Evolutionary conservation across 2,113 vertebrate species (phyloP).

Genomic region (Centrocercus urophasianus): DNA sequence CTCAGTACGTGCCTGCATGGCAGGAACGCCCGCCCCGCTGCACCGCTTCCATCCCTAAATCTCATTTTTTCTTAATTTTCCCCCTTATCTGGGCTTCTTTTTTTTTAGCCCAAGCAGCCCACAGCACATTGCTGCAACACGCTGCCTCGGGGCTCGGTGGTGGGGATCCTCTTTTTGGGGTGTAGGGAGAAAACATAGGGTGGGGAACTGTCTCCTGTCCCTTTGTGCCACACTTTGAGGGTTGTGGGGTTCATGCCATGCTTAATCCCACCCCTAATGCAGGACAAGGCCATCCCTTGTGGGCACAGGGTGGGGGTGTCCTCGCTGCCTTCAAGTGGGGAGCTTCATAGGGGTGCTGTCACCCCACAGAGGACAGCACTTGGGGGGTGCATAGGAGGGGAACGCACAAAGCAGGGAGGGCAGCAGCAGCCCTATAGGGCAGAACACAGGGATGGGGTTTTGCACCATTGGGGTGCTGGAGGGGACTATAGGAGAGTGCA

Average conservation of each 20-base stretch:
- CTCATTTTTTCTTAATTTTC: too few species aligned
- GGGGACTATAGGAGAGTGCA: rapidly evolving
- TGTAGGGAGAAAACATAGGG: rapidly evolving
- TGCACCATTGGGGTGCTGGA: too few species aligned
- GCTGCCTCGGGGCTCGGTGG: neutral
- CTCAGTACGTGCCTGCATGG: too few species aligned
- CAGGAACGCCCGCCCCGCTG: too few species aligned
- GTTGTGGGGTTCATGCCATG: neutral
- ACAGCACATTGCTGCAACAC: too few species aligned
- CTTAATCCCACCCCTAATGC: neutral
- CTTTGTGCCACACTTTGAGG: neutral
- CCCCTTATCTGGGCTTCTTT: neutral
- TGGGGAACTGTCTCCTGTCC: neutral
- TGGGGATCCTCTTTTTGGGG: neutral
- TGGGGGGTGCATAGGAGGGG: neutral
- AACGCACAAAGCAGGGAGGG: neutral
- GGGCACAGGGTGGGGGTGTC: neutral
- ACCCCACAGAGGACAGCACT: neutral
- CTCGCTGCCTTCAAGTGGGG: neutral
- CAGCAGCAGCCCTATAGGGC: neutral
- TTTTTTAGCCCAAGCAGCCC: too few species aligned
- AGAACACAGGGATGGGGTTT: rapidly evolving
- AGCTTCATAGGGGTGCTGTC: neutral
- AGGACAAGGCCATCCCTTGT: neutral
- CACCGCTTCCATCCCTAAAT: too few species aligned